Percentiles rank a stretch among this genome's conserved stretches.
Conservation (phyloP, 2,888 invertebrate genomes). For the Microchrysa polita region DNA sequence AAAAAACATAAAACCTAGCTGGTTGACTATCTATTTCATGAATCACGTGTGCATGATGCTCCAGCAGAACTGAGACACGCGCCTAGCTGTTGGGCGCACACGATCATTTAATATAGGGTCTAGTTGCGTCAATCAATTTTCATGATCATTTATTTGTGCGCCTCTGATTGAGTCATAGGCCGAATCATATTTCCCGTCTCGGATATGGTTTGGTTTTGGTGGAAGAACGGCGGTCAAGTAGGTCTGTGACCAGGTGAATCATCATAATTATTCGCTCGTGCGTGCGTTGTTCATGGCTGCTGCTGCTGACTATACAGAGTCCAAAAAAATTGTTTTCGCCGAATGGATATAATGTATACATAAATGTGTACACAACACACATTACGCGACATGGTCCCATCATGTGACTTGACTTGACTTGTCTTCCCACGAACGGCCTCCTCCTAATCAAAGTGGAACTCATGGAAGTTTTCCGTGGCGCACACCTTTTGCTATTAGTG, state of each 20-base stretch:
- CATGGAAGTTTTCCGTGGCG: conserved; percentile 22
- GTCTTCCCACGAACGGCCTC: conserved; percentile 19
- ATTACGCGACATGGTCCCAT: not conserved
- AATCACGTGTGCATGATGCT: conserved; percentile 8
- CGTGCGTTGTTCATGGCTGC: not conserved
- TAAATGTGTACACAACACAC: not conserved
- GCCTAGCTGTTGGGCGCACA: conserved; percentile 6
- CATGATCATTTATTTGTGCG: not conserved
- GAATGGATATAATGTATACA: too few relatives aligned
- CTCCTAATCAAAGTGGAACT: conserved; percentile 28
- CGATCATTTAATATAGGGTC: not conserved
- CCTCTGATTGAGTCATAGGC: not conserved
- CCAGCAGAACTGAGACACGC: conserved; percentile 8
- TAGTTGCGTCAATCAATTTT: not conserved
- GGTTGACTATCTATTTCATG: not conserved
- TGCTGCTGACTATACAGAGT: too few relatives aligned
- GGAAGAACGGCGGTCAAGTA: not conserved
- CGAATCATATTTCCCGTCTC: not conserved
- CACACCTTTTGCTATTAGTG: not conserved
- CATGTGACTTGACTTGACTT: conserved; percentile 32
- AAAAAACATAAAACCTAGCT: not conserved
- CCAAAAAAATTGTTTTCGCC: conserved; percentile 26
- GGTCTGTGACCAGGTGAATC: not conserved
- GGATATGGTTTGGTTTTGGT: too few relatives aligned
- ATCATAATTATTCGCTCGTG: not conserved